These are phyloP conservation scores for Samia ricini DNA, from an alignment of 1,140 invertebrate species.

Conservation along the genomic window DNA sequence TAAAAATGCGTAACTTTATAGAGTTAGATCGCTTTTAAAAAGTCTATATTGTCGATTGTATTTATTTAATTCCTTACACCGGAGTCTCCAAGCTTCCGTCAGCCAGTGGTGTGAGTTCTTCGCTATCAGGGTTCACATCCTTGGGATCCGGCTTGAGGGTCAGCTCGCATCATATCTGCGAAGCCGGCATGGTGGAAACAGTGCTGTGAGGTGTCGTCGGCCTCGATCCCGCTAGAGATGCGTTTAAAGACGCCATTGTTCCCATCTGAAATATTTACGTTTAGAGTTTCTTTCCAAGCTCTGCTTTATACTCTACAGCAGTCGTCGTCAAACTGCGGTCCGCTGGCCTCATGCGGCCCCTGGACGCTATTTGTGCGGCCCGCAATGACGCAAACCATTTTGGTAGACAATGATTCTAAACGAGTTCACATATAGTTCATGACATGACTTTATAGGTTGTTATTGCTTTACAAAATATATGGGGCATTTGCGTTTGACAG, in stretches of 20 bases:
- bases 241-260: constrained; percentile 91
- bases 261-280: constrained; percentile 88
- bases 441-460: too few species aligned
- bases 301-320: too few species aligned
- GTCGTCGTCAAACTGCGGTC: too few species aligned
- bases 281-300: too few species aligned
- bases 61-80: constrained; percentile 21
- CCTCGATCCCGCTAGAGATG: constrained; percentile 89
- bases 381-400: too few species aligned
- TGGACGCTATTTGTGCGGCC: too few species aligned
- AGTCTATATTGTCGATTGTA: background rate
- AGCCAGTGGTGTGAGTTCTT: background rate
- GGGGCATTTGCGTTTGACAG: too few species aligned
- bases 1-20: too few species aligned
- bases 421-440: too few species aligned
- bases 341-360: too few species aligned
- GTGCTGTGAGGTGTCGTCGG: constrained; percentile 93
- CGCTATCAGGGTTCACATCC: background rate
- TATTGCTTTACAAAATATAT: too few species aligned
- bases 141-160: background rate
- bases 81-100: constrained; percentile 30
- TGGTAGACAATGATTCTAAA: too few species aligned
- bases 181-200: constrained; percentile 89
- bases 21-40: background rate
- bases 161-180: constrained; percentile 62